A percentile compares a stretch with the other conserved stretches of the same genome.
Evolutionary conservation across 2,113 vertebrate genomes (phyloP).

Genomic region (Xyrauchen texanus): DNA sequence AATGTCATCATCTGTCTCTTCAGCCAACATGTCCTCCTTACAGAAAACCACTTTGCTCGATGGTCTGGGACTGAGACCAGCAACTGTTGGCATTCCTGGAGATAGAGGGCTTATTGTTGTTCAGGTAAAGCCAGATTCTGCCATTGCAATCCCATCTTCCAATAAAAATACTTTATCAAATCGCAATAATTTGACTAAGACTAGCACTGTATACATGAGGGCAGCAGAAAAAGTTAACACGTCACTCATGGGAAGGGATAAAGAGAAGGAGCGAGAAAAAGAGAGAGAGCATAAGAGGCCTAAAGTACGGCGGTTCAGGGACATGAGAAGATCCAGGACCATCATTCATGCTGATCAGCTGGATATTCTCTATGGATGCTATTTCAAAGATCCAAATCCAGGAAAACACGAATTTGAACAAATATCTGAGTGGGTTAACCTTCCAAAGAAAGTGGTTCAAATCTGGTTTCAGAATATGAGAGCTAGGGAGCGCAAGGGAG

Average conservation of each 20-base stretch:
- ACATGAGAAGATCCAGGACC: conserved; percentile 84
- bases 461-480: conserved; percentile 96
- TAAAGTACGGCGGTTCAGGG: conserved; percentile 72
- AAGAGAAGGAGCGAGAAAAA: conserved; percentile 62
- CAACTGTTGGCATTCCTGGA: conserved; percentile 61
- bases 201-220: conserved; percentile 67
- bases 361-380: conserved; percentile 89
- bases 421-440: conserved; percentile 88
- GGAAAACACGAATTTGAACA: conserved; percentile 89
- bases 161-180: conserved; percentile 63
- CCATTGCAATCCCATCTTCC: conserved; percentile 56
- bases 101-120: conserved; percentile 72
- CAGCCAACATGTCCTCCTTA: conserved; percentile 63
- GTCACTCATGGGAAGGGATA: conserved; percentile 63
- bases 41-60: conserved; percentile 75
- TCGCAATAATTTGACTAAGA: conserved; percentile 68
- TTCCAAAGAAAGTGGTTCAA: conserved; percentile 91
- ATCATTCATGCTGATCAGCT: conserved; percentile 89
- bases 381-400: conserved; percentile 90
- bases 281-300: conserved; percentile 65
- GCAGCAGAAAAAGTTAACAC: conserved; percentile 67
- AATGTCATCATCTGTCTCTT: conserved; percentile 50
- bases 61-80: conserved; percentile 73
- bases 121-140: conserved; percentile 74
- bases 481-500: conserved; percentile 87